These are phyloP conservation scores for Homarus americanus DNA, from an alignment of 1,140 invertebrate genomes.

Conservation along the genomic window DNA sequence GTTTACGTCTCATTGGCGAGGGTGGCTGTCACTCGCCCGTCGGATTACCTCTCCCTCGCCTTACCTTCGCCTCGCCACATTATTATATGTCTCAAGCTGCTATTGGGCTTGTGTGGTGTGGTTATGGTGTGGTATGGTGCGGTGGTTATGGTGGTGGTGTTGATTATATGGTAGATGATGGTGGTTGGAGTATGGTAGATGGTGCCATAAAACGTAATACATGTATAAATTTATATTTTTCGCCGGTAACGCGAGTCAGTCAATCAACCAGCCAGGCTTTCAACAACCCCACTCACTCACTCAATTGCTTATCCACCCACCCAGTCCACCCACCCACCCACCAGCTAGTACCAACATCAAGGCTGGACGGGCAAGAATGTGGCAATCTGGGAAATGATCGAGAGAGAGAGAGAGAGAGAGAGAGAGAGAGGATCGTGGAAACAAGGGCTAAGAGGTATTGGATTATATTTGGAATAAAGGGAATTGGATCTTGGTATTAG, in stretches of 20 bases:
- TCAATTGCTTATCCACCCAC: neutral
- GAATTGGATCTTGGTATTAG: constrained; percentile 41
- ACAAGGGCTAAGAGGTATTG: constrained; percentile 13
- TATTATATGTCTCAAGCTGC: too few species aligned
- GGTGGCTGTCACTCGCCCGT: neutral
- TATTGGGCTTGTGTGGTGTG: too few species aligned
- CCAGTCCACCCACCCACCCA: neutral
- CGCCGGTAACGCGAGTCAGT: too few species aligned
- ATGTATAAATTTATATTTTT: too few species aligned
- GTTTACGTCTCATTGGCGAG: neutral
- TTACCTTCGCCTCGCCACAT: neutral
- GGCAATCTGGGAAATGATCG: constrained; percentile 13
- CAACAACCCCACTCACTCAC: too few species aligned
- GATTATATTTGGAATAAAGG: constrained; percentile 17
- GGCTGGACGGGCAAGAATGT: constrained; percentile 24
- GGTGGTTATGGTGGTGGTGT: too few species aligned
- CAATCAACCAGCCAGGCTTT: too few species aligned
- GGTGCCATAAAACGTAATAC: too few species aligned
- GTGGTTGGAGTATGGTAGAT: too few species aligned
- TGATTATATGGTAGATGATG: too few species aligned
- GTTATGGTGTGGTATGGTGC: too few species aligned
- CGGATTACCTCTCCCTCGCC: neutral
- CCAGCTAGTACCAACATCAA: neutral
- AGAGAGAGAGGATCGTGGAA: constrained; percentile 17
- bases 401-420: neutral